phyloP scores from a whole-genome alignment of 2,113 vertebrate species.

The Aythya baeri region DNA sequence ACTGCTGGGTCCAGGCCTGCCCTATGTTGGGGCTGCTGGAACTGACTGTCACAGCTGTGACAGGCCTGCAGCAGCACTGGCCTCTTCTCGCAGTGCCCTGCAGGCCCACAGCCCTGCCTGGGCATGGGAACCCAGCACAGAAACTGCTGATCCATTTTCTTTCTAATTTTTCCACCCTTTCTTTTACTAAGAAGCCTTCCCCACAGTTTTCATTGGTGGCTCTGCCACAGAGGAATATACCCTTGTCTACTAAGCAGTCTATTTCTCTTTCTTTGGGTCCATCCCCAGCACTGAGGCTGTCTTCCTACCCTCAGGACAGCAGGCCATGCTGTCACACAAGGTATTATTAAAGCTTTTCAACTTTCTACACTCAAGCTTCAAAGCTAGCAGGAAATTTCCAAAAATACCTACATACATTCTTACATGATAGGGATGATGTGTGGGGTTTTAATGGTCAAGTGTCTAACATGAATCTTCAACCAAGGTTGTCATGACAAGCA shows the following conservation, averaged over 20 bases:
- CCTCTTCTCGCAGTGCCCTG: background rate
- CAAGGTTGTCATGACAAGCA: background rate
- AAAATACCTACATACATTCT: background rate
- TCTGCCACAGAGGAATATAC: background rate
- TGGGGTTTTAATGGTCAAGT: background rate
- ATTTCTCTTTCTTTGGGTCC: background rate
- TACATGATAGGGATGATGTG: background rate
- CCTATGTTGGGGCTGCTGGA: background rate
- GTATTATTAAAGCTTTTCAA: background rate
- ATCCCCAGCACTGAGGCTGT: background rate
- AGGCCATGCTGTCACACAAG: background rate
- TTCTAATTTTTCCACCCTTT: accelerated
- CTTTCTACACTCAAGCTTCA: background rate
- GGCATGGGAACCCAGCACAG: accelerated
- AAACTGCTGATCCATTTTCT: accelerated
- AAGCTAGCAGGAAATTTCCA: background rate
- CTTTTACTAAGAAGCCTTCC: background rate
- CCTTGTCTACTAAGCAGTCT: background rate
- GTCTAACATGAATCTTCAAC: background rate
- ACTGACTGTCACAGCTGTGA: accelerated
- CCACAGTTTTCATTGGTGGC: background rate
- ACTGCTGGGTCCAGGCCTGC: too few species aligned
- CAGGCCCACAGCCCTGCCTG: background rate
- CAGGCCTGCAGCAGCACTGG: accelerated
- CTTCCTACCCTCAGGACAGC: background rate